A percentile compares a stretch with the other conserved stretches of the same genome.
These are phyloP conservation scores for Cryptotermes secundus DNA, from an alignment of 1,140 invertebrate genomes.

Conservation along the genomic window DNA sequence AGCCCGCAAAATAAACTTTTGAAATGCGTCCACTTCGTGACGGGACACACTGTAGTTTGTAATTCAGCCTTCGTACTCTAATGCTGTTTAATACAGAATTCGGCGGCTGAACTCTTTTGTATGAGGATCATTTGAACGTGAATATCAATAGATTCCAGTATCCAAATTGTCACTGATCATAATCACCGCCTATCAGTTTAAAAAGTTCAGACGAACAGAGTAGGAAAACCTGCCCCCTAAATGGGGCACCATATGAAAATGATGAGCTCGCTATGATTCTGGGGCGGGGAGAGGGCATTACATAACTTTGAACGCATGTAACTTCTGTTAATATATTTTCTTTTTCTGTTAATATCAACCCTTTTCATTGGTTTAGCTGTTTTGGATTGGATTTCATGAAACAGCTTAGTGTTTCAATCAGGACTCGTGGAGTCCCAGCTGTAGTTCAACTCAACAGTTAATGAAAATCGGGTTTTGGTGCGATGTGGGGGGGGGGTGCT, in stretches of 20 bases:
- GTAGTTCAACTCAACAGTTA: conserved; percentile 28
- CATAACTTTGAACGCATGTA: conserved; percentile 3
- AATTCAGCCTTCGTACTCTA: too few species aligned
- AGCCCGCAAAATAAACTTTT: too few species aligned
- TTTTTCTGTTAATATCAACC: neutral
- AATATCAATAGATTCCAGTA: too few species aligned
- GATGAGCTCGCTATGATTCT: neutral
- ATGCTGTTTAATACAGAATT: too few species aligned
- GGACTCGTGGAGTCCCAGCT: neutral
- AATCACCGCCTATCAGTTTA: neutral
- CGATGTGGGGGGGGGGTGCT: neutral
- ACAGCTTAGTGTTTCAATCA: neutral
- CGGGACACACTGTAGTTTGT: too few species aligned
- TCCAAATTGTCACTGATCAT: neutral
- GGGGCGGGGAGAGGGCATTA: neutral
- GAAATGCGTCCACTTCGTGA: too few species aligned
- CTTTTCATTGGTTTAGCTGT: conserved; percentile 6
- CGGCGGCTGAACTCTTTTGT: too few species aligned
- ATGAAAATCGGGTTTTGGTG: conserved; percentile 27
- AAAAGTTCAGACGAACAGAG: neutral
- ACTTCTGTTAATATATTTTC: conserved; percentile 3
- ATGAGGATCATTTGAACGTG: too few species aligned
- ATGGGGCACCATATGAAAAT: neutral
- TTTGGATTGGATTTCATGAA: neutral
- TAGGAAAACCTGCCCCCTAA: neutral